Conservation (phyloP, 2,888 invertebrate species). For the Sabatieria punctata region DNA sequence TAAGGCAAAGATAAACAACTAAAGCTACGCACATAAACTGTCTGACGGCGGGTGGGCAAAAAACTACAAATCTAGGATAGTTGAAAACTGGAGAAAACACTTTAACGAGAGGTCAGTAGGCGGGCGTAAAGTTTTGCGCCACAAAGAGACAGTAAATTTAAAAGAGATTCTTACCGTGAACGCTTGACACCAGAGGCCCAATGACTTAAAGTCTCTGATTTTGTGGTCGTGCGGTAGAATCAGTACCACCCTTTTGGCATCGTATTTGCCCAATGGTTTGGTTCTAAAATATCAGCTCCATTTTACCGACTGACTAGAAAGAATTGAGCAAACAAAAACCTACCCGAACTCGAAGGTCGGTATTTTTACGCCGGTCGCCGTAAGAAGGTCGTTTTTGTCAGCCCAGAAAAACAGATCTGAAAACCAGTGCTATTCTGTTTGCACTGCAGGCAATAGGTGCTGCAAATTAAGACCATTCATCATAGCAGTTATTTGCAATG, state of each 20-base stretch:
- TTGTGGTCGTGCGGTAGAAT: slow-evolving; percentile 19
- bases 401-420: slow-evolving; percentile 28
- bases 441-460: too few relatives aligned
- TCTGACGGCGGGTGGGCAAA: too few relatives aligned
- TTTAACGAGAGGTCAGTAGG: too few relatives aligned
- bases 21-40: too few relatives aligned
- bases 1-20: too few relatives aligned
- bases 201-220: slow-evolving; percentile 21
- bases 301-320: not conserved
- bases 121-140: too few relatives aligned
- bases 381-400: slow-evolving; percentile 18
- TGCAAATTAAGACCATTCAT: too few relatives aligned
- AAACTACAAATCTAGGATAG: too few relatives aligned
- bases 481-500: too few relatives aligned
- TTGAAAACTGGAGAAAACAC: too few relatives aligned
- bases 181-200: slow-evolving; percentile 22
- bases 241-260: slow-evolving; percentile 22
- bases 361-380: slow-evolving; percentile 21
- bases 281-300: slow-evolving; percentile 11
- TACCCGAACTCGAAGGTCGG: slow-evolving; percentile 25
- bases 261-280: slow-evolving; percentile 20
- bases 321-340: not conserved
- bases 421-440: slow-evolving; percentile 11
- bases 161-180: slow-evolving; percentile 11
- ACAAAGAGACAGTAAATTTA: too few relatives aligned